phyloP scores from a whole-genome alignment of 2,888 invertebrate species.

The Drosophila putrida region DNA sequence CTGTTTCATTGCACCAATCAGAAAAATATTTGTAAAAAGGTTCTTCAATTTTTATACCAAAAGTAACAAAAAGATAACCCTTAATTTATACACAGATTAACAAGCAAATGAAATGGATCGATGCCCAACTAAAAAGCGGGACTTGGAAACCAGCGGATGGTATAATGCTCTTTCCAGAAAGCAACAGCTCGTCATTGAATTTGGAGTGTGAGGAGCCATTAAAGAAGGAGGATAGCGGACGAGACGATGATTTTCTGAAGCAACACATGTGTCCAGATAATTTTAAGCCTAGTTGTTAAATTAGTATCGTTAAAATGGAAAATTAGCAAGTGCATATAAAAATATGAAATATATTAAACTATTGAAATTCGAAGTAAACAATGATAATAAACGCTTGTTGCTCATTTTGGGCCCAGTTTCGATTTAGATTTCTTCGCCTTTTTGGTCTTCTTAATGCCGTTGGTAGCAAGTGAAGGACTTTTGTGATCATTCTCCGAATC shows the following conservation, averaged over 20 bases:
- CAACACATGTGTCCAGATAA: conserved; percentile 42
- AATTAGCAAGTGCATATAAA: not conserved
- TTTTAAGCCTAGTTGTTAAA: conserved; percentile 52
- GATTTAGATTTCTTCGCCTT: conserved; percentile 38
- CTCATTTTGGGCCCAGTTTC: conserved; percentile 5
- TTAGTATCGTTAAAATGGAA: not conserved
- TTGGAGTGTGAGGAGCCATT: conserved; percentile 16
- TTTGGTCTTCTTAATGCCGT: conserved; percentile 33
- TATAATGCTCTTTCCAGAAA: conserved; percentile 23
- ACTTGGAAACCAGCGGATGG: conserved; percentile 49
- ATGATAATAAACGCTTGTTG: not conserved
- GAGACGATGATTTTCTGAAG: not conserved
- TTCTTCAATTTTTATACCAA: not conserved
- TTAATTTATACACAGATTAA: conserved; percentile 44
- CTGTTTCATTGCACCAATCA: conserved; percentile 41
- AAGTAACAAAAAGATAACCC: not conserved
- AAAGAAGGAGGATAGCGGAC: not conserved
- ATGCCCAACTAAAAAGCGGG: conserved; percentile 28
- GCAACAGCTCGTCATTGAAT: conserved; percentile 7
- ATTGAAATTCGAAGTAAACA: conserved; percentile 4
- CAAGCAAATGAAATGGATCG: conserved; percentile 59
- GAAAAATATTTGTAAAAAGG: conserved; percentile 23
- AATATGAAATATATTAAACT: conserved; percentile 15
- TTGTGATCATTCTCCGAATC: conserved; percentile 43
- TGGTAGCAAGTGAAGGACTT: conserved; percentile 23